Base-by-base conservation (phyloP, 1,140 invertebrate species). In the Phortica variegata region DNA sequence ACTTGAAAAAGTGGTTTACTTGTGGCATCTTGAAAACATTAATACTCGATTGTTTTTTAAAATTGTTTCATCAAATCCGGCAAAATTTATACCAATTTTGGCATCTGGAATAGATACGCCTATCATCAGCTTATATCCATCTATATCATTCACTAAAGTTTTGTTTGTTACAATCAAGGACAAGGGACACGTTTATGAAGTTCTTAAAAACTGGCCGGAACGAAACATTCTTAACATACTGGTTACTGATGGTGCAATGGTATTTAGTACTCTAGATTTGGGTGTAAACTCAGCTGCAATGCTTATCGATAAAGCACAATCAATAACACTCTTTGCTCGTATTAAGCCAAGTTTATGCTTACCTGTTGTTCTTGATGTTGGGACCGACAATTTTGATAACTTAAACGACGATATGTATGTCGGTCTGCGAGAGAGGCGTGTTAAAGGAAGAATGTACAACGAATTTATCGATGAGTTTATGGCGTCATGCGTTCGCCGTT, bases 101-200 rank as follows among this genome's bases (percentile, higher is more conserved):
- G 29, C n/a, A n/a, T n/a, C n/a, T n/a, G n/a, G n/a, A n/a, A 44
- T 39, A 91, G 97, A 3, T 97, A 98, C 73, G 95, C 91, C 0
- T 93, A 47, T 10, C 2, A 45, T 7, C 5, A 51, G 0, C 15
- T 3, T 1, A 8, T 3, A 0, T 2, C 8, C 0, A 8, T 17
- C 4, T 20, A 91, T 37, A 95, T 95, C 9, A 79, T n/a, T n/a
- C n/a, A n/a, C n/a, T n/a, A n/a, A n/a, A n/a, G n/a, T n/a, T n/a
- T n/a, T 99, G n/a, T 99, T 93, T 66, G 90, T 99, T 56, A 95
- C 93, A 15, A 96, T 98, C 40, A 87, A 98, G 74, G 97, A 99
- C 73, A 88, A 89, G 60, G 94, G 93, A 6, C 91, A 98, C 76
- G 78, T 96, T 3, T 91, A 89, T 61, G 85, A 93, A 26, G 83